A percentile compares a stretch with the other conserved stretches of the same genome.
phyloP scores from a whole-genome alignment of 2,797 vertebrate species.

The Enteromius radiatus region DNA sequence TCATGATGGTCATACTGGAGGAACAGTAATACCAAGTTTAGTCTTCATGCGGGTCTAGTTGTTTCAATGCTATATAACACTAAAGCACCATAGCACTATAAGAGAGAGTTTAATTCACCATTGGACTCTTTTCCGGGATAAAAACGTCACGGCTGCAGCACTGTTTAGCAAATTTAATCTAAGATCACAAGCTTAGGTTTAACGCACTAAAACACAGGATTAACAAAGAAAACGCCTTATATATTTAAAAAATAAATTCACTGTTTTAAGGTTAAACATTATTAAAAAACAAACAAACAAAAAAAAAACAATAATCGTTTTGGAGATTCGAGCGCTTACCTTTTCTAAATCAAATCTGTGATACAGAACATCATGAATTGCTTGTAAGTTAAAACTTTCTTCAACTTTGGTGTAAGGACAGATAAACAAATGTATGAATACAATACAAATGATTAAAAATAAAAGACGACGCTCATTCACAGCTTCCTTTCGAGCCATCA shows the following conservation, averaged over 20 bases:
- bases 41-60: neutral
- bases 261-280: neutral
- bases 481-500: constrained; percentile 84
- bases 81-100: neutral
- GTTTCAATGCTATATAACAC: neutral
- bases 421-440: constrained; percentile 80
- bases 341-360: constrained; percentile 85
- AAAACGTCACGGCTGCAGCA: neutral
- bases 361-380: constrained; percentile 90
- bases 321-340: constrained; percentile 75
- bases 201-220: neutral
- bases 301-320: neutral
- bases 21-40: constrained; percentile 23
- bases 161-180: neutral
- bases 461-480: constrained; percentile 67
- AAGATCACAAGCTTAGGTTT: neutral
- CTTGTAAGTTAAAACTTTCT: constrained; percentile 96
- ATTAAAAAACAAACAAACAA: neutral
- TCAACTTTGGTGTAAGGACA: constrained; percentile 97
- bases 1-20: constrained; percentile 94
- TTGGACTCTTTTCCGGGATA: neutral
- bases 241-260: neutral
- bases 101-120: neutral
- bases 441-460: constrained; percentile 75
- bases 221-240: neutral